A percentile compares a stretch with the other conserved stretches of the same genome.
phyloP scores from a whole-genome alignment of 2,113 vertebrate genomes.

The Carassius auratus region DNA sequence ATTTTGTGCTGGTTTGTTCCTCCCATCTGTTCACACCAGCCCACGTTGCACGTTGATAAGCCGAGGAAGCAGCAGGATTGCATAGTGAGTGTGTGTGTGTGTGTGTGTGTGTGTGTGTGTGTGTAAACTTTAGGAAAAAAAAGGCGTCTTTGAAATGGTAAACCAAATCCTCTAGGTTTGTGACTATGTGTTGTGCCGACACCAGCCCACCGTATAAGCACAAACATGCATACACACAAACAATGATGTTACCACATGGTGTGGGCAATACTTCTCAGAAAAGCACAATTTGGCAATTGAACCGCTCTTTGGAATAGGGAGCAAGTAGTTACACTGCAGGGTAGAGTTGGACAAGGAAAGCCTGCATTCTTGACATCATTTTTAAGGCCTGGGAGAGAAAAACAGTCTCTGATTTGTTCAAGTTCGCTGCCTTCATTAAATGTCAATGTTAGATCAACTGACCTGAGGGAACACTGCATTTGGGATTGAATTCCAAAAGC shows the following conservation, averaged over 20 bases:
- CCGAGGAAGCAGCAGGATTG: constrained; percentile 72
- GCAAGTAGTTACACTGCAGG: constrained; percentile 69
- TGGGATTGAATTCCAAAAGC: constrained; percentile 61
- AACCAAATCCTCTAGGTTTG: constrained; percentile 76
- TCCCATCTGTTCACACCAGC: constrained; percentile 82
- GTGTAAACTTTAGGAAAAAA: constrained; percentile 76
- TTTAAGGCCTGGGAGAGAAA: constrained; percentile 72
- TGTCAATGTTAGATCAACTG: constrained; percentile 64
- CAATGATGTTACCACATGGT: constrained; percentile 73
- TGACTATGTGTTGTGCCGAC: constrained; percentile 75
- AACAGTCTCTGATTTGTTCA: constrained; percentile 73
- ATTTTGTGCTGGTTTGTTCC: constrained; percentile 78
- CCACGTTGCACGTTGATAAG: constrained; percentile 79
- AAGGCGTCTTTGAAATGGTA: constrained; percentile 79
- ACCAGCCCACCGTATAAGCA: constrained; percentile 68
- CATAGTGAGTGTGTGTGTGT: constrained; percentile 71
- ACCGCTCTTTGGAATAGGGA: constrained; percentile 76
- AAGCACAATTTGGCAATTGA: constrained; percentile 79
- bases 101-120: constrained; percentile 61
- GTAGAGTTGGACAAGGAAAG: constrained; percentile 69
- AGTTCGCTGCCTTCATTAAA: constrained; percentile 69
- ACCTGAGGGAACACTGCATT: constrained; percentile 69
- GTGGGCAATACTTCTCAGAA: constrained; percentile 79
- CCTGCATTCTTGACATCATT: constrained; percentile 59
- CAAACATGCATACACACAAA: constrained; percentile 49